Evolutionary conservation across 2,888 invertebrate genomes (phyloP).

Genomic region (Euzetes globulus): DNA sequence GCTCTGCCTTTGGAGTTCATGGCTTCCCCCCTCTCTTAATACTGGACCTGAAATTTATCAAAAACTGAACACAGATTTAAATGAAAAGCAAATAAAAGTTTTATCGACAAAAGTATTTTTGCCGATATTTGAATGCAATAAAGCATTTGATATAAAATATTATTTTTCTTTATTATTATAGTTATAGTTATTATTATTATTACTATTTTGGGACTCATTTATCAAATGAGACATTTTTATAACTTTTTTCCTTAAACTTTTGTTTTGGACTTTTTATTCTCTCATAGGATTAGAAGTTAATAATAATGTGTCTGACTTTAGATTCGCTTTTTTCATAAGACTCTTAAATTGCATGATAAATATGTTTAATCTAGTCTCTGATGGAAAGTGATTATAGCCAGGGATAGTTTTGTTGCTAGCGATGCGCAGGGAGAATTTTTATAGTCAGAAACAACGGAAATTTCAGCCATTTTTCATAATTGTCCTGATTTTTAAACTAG

Average conservation of each 20-base stretch:
- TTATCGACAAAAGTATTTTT: not conserved
- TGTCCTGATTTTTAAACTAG: too few species aligned
- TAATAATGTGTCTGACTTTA: too few species aligned
- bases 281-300: too few species aligned
- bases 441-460: too few species aligned
- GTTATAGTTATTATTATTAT: not conserved
- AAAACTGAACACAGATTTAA: not conserved
- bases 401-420: too few species aligned
- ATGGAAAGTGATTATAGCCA: too few species aligned
- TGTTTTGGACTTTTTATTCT: too few species aligned
- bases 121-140: not conserved
- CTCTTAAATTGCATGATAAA: too few species aligned
- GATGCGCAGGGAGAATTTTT: too few species aligned
- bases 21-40: not conserved
- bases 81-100: not conserved
- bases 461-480: too few species aligned
- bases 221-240: conserved; percentile 6
- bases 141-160: conserved; percentile 12
- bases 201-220: conserved; percentile 13
- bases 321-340: too few species aligned
- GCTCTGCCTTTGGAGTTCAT: not conserved
- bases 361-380: too few species aligned
- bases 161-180: not conserved
- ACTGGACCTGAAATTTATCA: not conserved
- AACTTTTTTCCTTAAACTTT: not conserved